Evolutionary conservation across 2,888 invertebrate genomes (phyloP).

Genomic region (Euzetes globulus): DNA sequence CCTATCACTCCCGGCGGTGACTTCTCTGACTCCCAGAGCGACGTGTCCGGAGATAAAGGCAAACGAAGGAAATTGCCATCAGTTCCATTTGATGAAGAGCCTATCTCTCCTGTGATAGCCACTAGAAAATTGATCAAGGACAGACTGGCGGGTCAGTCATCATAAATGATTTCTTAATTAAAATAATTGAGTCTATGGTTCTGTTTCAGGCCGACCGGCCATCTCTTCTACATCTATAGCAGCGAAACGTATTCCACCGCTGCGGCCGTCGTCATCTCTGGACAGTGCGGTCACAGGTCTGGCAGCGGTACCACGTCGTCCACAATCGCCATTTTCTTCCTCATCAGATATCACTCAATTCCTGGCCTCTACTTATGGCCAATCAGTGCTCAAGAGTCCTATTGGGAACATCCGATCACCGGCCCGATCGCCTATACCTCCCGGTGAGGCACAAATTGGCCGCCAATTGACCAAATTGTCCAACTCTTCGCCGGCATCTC

Average conservation of each 20-base stretch:
- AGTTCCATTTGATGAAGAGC: conserved; percentile 36
- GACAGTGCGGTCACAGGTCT: conserved; percentile 27
- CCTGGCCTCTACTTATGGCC: conserved; percentile 32
- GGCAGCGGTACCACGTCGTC: not conserved
- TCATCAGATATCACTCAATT: conserved; percentile 34
- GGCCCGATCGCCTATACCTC: conserved; percentile 27
- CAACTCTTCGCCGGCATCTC: not conserved
- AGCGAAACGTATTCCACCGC: conserved; percentile 20
- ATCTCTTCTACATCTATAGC: conserved; percentile 10
- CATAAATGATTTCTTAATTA: too few relatives aligned
- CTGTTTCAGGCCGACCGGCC: not conserved
- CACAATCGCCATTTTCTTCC: conserved; percentile 33
- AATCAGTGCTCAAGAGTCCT: conserved; percentile 30
- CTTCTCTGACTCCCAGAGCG: conserved; percentile 28
- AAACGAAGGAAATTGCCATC: conserved; percentile 33
- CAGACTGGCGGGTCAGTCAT: conserved; percentile 30
- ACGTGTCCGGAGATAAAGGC: conserved; percentile 24
- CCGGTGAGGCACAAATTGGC: not conserved
- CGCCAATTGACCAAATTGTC: not conserved
- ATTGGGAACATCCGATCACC: conserved; percentile 32
- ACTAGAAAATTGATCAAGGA: conserved; percentile 35
- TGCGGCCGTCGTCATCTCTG: conserved; percentile 31
- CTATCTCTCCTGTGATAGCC: conserved; percentile 30
- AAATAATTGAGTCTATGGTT: too few relatives aligned
- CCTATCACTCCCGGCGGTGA: not conserved